Conservation (phyloP, 2,888 invertebrate species). For the Dynastes tityus region DNA sequence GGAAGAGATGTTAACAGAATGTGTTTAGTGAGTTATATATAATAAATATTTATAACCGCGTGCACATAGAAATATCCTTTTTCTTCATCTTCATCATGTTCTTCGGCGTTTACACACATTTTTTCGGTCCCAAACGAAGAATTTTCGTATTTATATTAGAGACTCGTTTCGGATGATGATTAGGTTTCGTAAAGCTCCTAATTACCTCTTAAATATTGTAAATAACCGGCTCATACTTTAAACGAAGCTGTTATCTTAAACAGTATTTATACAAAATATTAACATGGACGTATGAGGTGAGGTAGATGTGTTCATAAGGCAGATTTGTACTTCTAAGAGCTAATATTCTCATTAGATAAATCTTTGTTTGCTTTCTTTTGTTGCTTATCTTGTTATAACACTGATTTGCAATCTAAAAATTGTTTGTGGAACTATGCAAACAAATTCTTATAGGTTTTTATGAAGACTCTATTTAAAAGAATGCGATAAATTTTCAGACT, state of each 20-base stretch:
- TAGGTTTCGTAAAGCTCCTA: slow-evolving; percentile 15
- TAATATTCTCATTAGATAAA: too few relatives aligned
- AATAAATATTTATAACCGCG: slow-evolving; percentile 31
- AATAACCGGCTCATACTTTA: slow-evolving; percentile 1
- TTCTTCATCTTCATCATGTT: too few relatives aligned
- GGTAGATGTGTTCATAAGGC: too few relatives aligned
- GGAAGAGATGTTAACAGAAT: slow-evolving; percentile 27
- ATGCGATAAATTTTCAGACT: too few relatives aligned
- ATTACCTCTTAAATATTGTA: slow-evolving; percentile 18
- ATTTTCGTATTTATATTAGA: slow-evolving; percentile 28
- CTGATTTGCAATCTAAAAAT: too few relatives aligned
- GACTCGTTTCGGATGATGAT: slow-evolving; percentile 15
- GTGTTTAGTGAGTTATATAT: slow-evolving; percentile 26
- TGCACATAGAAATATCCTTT: not conserved
- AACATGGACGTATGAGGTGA: not conserved
- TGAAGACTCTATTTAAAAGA: too few relatives aligned
- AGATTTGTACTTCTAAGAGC: too few relatives aligned
- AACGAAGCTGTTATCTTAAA: slow-evolving; percentile 14
- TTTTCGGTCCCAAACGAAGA: not conserved
- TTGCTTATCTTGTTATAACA: too few relatives aligned
- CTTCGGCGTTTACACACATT: not conserved
- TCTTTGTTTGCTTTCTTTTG: too few relatives aligned
- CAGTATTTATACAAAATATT: slow-evolving; percentile 15
- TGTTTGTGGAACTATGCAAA: too few relatives aligned
- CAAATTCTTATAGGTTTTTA: too few relatives aligned